Base-by-base conservation (phyloP, 1,140 invertebrate species). In the Archivesica marissinica region DNA sequence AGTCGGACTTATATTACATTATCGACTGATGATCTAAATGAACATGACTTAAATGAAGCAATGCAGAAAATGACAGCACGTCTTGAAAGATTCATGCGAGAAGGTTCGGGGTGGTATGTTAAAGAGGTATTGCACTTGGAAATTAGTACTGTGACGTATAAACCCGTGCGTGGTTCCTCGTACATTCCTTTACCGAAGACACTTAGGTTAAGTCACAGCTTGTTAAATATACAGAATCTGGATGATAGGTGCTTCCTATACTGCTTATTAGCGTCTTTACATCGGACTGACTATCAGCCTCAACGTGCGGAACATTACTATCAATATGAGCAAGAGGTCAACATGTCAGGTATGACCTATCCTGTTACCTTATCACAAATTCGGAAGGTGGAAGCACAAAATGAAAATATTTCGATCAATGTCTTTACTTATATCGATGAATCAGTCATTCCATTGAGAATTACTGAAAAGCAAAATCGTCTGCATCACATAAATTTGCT, bases 41-140 rank as follows among this genome's bases (percentile, higher is more conserved):
- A 77, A 13, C 75, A 77, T 38, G 75, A 77, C 23, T 39, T 77
- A 35, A 77, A 77, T 77, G 54, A 77, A 25, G 75, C 75, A 39
- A 30, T 61, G 30, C 56, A 61, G 30, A 61, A 61, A 61, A 61
- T 61, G 56, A 30, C 2, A 30, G 56, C 56, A 2, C 11, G 56
- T 61, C 23, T 61, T 6, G 56, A 61, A 61, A 20, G 25, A n/a
- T n/a, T n/a, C n/a, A n/a, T n/a, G n/a, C n/a, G n/a, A n/a, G n/a
- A n/a, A n/a, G n/a, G n/a, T n/a, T n/a, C n/a, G n/a, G n/a, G n/a
- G n/a, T n/a, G n/a, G n/a, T n/a, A n/a, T n/a, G n/a, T n/a, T n/a
- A n/a, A n/a, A n/a, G n/a, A n/a, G n/a, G n/a, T n/a, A n/a, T n/a
- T n/a, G n/a, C n/a, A n/a, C n/a, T n/a, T n/a, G n/a, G n/a, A n/a